Conservation (phyloP, 2,888 invertebrate species). For the Embidobia sp. region DNA sequence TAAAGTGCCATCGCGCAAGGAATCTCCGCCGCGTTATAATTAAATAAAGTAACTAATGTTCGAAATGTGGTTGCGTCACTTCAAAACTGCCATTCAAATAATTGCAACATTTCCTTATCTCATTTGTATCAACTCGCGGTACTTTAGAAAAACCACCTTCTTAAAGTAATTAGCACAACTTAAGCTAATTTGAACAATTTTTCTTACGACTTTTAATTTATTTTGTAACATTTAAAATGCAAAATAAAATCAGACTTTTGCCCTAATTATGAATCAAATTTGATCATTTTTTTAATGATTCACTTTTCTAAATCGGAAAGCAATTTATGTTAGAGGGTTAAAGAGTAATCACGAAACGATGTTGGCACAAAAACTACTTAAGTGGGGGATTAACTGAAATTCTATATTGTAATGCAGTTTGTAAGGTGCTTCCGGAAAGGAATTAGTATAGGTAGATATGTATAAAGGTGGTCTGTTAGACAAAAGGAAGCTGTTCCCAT, state of each 20-base stretch:
- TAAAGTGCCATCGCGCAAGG: constrained; percentile 75
- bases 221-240: no score
- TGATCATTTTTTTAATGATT: no score
- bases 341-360: no score
- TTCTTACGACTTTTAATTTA: neutral
- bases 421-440: constrained; percentile 19
- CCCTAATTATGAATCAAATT: no score
- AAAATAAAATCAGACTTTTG: no score
- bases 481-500: constrained; percentile 70
- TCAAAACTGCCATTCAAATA: constrained; percentile 17
- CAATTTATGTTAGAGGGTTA: no score
- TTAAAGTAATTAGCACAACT: constrained; percentile 8
- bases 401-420: constrained; percentile 34
- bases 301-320: no score
- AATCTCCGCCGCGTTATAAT: constrained; percentile 73
- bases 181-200: neutral
- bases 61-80: constrained; percentile 39
- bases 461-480: constrained; percentile 57
- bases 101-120: constrained; percentile 27
- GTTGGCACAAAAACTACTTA: no score
- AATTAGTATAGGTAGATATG: constrained; percentile 44
- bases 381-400: constrained; percentile 38
- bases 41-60: constrained; percentile 76
- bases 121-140: constrained; percentile 10
- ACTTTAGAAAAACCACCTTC: neutral